Conservation (phyloP, 1,140 invertebrate genomes). For the Penaeus japonicus region DNA sequence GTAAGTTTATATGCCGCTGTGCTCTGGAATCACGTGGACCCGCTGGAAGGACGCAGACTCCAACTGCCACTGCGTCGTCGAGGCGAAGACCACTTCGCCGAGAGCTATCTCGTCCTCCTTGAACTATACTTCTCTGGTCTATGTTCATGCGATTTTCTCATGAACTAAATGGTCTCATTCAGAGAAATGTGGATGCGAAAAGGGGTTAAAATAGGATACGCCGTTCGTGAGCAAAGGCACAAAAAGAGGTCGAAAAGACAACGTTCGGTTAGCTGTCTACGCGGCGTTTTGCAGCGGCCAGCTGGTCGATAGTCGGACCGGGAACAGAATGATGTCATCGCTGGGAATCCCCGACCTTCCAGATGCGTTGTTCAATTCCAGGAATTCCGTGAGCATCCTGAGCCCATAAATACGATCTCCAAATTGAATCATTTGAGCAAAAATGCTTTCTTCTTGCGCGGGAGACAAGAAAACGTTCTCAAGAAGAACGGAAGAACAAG, state of each 20-base stretch:
- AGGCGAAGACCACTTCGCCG: not conserved
- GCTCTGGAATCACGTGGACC: slow-evolving; percentile 18
- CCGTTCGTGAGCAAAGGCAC: not conserved
- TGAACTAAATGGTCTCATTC: not conserved
- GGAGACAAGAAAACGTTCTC: not conserved
- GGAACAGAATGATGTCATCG: slow-evolving; percentile 51
- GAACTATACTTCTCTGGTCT: not conserved
- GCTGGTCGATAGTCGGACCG: not conserved
- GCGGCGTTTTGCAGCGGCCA: not conserved
- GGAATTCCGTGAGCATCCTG: slow-evolving; percentile 35
- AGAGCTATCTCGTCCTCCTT: not conserved
- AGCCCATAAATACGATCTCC: too few species aligned
- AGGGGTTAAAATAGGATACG: too few species aligned
- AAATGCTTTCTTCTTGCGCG: not conserved
- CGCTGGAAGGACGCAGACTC: slow-evolving; percentile 13
- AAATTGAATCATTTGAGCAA: not conserved
- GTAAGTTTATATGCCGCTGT: slow-evolving; percentile 30
- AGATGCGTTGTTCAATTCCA: slow-evolving; percentile 29
- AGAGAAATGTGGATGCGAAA: too few species aligned
- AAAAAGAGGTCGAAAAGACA: not conserved
- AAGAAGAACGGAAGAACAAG: too few species aligned
- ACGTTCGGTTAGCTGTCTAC: not conserved
- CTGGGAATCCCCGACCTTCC: slow-evolving; percentile 49
- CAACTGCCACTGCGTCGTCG: not conserved
- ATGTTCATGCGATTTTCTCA: not conserved